Base-by-base conservation (phyloP, 2,113 vertebrate genomes). In the Laticauda laticaudata region DNA sequence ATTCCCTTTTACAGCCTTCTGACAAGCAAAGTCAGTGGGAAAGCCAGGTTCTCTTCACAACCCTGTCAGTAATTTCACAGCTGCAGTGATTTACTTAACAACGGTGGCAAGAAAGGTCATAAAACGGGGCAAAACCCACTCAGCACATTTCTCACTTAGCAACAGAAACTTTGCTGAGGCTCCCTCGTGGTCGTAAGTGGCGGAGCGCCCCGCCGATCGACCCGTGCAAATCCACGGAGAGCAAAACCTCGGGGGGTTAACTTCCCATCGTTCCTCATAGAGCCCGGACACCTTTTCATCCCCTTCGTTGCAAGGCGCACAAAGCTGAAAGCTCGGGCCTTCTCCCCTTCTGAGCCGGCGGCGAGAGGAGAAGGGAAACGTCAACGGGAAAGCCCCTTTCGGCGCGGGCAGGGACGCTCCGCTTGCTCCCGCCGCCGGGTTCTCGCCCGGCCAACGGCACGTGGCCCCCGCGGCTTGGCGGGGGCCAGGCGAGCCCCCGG, bases 401-500 rank as follows among this genome's bases (percentile, higher is more conserved):
- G 43, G 34, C 34, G 75, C 75, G 5, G 21, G 34, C 34, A 34
- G 75, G 18, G 75, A 81, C 0, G 24, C 48, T 1, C 23, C 0
- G 43, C 9, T 3, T 7, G 24, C 23, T 26, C 23, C 48, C 1
- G 14, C 29, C 29, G 20, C n/a, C n/a, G n/a, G 4, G 45, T 7
- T 26, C 48, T 39, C 56, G 3, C 3, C 86, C 6, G 21, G 14
- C 14, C 12, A 64, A 4, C 39, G 88, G 88, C 92, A 90, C 59
- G 92, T 85, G 88, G n/a, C n/a, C n/a, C n/a, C n/a, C n/a, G n/a
- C n/a, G n/a, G 88, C 24, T n/a, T 39, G 24, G 10, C 48, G 54
- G 23, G 91, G 87, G 81, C 93, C 7, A n/a, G 91, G 61, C 91
- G 90, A 95, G 95, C 96, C 94, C 53, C 90, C 21, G 91, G 0